Base-by-base conservation (phyloP, 2,888 invertebrate species). In the Morinoia aosen region DNA sequence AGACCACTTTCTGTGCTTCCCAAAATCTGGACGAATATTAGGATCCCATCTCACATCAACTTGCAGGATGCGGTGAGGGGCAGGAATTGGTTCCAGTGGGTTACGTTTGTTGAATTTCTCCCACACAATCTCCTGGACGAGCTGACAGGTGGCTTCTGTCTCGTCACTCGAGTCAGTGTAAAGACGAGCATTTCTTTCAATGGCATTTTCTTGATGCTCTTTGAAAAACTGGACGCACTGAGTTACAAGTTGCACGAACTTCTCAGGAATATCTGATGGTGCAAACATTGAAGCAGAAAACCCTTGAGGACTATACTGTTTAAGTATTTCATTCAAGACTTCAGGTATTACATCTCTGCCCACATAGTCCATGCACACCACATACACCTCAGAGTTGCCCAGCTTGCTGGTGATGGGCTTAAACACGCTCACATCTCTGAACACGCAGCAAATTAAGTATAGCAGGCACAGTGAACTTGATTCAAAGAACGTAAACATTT, bases 401-500 rank as follows among this genome's bases (percentile, higher is more conserved):
- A 98, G 98, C 97, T 99, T 98, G n/a, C 99, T 99, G 0, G 99
- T 98, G 0, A 98, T 98, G 0, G 99, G 99, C 97, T 99, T 99
- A 97, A 98, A 98, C 40, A 98, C 97, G 97, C 98, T 97, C 0
- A 99, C 98, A 97, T 97, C 96, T 61, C 98, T 97, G 97, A 99
- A 99, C 39, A 98, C 97, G 97, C 98, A 98, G 97, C 98, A 98
- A 8, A 99, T 97, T 19, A 99, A 97, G 97, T 98, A 99, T 95
- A 99, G 97, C 10, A 99, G 97, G 96, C 98, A 98, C 0, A 99
- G 98, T 0, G 98, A 98, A n/a, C 98, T 98, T 96, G 98, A 98
- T 97, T 99, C 99, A 97, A 98, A 99, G 96, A 98, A 98, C 4
- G 99, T 99, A 97, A 99, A 99, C 97, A 99, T 98, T 97, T 99